phyloP scores from a whole-genome alignment of 2,113 vertebrate species.

The Gymnarchus niloticus region DNA sequence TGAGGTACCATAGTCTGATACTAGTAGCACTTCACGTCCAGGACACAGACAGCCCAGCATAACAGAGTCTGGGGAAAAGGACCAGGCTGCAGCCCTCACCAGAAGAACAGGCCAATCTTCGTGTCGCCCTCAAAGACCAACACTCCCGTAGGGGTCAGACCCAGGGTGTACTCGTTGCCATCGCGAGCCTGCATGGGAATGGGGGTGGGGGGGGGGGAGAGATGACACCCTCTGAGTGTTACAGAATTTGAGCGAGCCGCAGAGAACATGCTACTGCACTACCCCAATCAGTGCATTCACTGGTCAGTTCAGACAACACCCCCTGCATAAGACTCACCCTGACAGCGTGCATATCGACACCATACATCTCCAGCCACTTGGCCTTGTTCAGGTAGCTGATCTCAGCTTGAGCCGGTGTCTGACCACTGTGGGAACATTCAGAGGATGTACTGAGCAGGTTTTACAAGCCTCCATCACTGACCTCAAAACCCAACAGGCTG shows the following conservation, averaged over 20 bases:
- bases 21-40: no score
- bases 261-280: no score
- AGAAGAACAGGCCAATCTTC: slow-evolving; percentile 98
- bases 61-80: background rate
- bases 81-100: slow-evolving; percentile 59
- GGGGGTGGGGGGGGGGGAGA: background rate
- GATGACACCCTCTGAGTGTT: background rate
- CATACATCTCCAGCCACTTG: slow-evolving; percentile 99
- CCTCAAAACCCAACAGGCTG: background rate
- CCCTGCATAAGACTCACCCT: slow-evolving; percentile 70
- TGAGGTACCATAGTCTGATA: no score
- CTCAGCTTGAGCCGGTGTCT: slow-evolving; percentile 91
- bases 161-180: slow-evolving; percentile 94
- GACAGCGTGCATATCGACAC: slow-evolving; percentile 98
- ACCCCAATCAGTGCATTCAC: no score
- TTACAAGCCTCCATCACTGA: background rate
- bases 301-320: background rate
- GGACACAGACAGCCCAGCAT: background rate
- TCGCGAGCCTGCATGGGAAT: slow-evolving; percentile 77
- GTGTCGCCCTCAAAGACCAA: slow-evolving; percentile 96
- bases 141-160: slow-evolving; percentile 93
- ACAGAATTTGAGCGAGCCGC: no score
- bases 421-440: slow-evolving; percentile 66
- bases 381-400: slow-evolving; percentile 98
- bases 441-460: background rate